These are phyloP conservation scores for Bolinopsis microptera DNA, from an alignment of 37 sponge, comb jelly and placozoan species.

Conservation along the genomic window DNA sequence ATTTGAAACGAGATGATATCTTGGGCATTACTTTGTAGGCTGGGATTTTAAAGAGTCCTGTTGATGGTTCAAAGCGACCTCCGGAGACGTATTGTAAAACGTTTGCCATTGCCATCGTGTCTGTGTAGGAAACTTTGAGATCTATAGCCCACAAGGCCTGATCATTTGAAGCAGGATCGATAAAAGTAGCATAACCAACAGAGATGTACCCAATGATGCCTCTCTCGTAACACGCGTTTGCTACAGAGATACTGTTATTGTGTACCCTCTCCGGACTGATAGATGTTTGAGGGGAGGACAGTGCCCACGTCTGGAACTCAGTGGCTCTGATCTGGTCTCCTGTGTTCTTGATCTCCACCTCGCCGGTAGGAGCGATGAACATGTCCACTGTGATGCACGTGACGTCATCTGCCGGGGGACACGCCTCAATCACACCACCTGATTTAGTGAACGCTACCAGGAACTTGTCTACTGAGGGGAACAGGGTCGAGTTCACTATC, in stretches of 20 bases:
- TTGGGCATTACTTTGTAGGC: constrained; percentile 40
- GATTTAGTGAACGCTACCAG: constrained; percentile 65
- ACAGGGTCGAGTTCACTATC: constrained; percentile 65
- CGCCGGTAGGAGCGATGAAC: constrained; percentile 81
- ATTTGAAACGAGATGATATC: constrained; percentile 18
- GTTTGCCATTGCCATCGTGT: constrained; percentile 72
- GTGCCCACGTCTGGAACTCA: constrained; percentile 85
- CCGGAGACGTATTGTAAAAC: constrained; percentile 75
- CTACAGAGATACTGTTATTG: constrained; percentile 62
- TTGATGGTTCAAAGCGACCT: constrained; percentile 55
- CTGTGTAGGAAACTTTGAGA: constrained; percentile 78
- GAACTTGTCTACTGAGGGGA: constrained; percentile 67
- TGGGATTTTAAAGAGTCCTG: constrained; percentile 67
- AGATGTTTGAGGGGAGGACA: constrained; percentile 87
- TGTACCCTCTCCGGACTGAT: constrained; percentile 71
- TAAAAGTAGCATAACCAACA: constrained; percentile 88
- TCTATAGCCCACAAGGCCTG: constrained; percentile 87
- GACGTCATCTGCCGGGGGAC: constrained; percentile 82
- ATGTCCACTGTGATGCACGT: constrained; percentile 85
- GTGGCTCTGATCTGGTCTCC: constrained; percentile 81
- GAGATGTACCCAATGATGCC: constrained; percentile 87
- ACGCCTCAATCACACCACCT: constrained; percentile 87
- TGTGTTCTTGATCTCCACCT: constrained; percentile 70
- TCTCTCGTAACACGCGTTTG: constrained; percentile 67
- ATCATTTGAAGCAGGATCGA: constrained; percentile 67